A percentile compares a stretch with the other conserved stretches of the same genome.
Evolutionary conservation across 2,888 invertebrate genomes (phyloP).

Genomic region (Leptopilina myrica): DNA sequence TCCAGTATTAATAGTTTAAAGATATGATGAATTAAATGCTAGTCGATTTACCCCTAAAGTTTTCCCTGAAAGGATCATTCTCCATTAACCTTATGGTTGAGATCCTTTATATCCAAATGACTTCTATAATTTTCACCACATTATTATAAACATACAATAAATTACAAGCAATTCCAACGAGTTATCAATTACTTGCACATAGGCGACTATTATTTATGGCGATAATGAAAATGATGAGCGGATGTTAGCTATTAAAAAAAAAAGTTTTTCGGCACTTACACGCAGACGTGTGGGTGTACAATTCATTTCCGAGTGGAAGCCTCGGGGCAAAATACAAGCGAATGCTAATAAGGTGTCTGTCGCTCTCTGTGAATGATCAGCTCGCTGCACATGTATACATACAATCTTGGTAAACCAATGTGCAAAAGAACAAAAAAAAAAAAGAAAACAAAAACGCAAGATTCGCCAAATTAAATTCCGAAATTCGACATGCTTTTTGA

Average conservation of each 20-base stretch:
- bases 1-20: too few relatives aligned
- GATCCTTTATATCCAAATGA: too few relatives aligned
- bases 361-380: slow-evolving; percentile 44
- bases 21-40: too few relatives aligned
- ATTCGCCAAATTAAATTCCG: slow-evolving; percentile 59
- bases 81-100: too few relatives aligned
- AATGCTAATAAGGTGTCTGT: slow-evolving; percentile 68
- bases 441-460: slow-evolving; percentile 41
- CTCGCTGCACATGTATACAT: neutral
- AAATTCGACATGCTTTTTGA: slow-evolving; percentile 44
- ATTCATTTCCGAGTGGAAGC: slow-evolving; percentile 69
- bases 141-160: too few relatives aligned
- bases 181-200: too few relatives aligned
- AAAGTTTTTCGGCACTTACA: slow-evolving; percentile 8
- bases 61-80: too few relatives aligned
- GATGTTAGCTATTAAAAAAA: neutral
- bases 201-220: neutral
- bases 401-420: slow-evolving; percentile 29
- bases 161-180: too few relatives aligned
- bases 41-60: too few relatives aligned
- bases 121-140: too few relatives aligned
- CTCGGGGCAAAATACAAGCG: slow-evolving; percentile 61
- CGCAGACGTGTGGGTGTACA: slow-evolving; percentile 50
- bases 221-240: slow-evolving; percentile 10
- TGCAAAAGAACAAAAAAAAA: too few relatives aligned